Conservation (phyloP, 2,797 vertebrate species). For the Apodemus agrarius region DNA sequence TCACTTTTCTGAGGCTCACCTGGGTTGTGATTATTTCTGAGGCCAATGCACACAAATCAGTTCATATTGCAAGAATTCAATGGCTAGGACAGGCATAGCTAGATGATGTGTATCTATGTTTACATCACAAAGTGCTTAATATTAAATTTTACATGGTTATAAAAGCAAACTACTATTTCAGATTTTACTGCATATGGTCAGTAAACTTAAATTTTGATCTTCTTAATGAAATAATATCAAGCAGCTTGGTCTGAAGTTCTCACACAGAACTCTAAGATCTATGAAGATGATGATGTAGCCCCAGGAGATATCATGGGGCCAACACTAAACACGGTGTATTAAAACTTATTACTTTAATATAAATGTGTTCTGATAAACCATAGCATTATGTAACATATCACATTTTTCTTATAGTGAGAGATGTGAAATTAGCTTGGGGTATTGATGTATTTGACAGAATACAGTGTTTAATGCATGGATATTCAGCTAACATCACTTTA, state of each 20-base stretch:
- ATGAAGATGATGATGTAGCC: background rate
- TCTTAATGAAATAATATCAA: background rate
- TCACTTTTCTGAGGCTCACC: background rate
- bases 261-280: background rate
- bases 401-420: background rate
- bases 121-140: background rate
- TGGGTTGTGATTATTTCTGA: background rate
- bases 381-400: background rate
- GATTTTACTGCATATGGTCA: background rate
- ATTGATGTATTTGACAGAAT: background rate
- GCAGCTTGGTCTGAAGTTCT: background rate
- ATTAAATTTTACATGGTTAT: background rate
- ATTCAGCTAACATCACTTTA: background rate
- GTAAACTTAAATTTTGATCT: background rate
- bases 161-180: background rate
- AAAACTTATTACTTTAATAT: background rate
- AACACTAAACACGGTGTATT: background rate
- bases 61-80: background rate
- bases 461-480: background rate
- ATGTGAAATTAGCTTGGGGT: background rate
- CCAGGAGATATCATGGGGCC: background rate
- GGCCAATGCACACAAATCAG: accelerated
- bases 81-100: background rate
- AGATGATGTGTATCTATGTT: background rate
- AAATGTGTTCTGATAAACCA: background rate